A percentile compares a stretch with the other conserved stretches of the same genome.
phyloP scores from a whole-genome alignment of 2,113 vertebrate genomes.

The Sinocyclocheilus grahami region DNA sequence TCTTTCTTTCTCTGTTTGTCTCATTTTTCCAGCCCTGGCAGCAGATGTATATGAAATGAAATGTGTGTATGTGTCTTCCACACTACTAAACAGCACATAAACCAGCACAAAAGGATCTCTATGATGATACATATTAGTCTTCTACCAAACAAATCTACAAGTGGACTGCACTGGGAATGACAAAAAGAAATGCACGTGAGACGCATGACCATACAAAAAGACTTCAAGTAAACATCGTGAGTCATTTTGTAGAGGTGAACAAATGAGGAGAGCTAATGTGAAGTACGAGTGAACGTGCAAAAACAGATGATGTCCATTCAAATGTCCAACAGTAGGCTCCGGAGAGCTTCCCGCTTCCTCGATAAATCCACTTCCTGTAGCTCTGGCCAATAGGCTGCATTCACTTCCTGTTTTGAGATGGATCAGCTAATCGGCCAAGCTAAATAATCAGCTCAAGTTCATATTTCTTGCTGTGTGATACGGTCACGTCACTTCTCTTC shows the following conservation, averaged over 20 bases:
- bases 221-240: conserved; percentile 54
- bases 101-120: conserved; percentile 56
- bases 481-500: conserved; percentile 7
- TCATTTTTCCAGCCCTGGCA: conserved; percentile 47
- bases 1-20: not conserved
- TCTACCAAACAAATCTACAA: conserved; percentile 39
- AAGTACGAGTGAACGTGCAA: conserved; percentile 43
- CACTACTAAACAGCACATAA: conserved; percentile 54
- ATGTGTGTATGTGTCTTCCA: conserved; percentile 57
- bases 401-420: not conserved
- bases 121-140: conserved; percentile 49
- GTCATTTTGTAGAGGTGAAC: conserved; percentile 40
- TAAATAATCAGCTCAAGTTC: conserved; percentile 1
- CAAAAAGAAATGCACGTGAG: conserved; percentile 45
- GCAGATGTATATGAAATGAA: conserved; percentile 45
- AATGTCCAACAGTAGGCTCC: conserved; percentile 29
- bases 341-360: conserved; percentile 25
- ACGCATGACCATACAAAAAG: conserved; percentile 45
- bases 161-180: conserved; percentile 50
- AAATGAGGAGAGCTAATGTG: conserved; percentile 39
- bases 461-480: not conserved
- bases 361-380: conserved; percentile 44
- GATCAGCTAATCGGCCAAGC: conserved; percentile 17
- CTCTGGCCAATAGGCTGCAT: conserved; percentile 28
- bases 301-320: conserved; percentile 48